Evolutionary conservation across 2,888 invertebrate species (phyloP).

Genomic region (Troides oblongomaculatus): DNA sequence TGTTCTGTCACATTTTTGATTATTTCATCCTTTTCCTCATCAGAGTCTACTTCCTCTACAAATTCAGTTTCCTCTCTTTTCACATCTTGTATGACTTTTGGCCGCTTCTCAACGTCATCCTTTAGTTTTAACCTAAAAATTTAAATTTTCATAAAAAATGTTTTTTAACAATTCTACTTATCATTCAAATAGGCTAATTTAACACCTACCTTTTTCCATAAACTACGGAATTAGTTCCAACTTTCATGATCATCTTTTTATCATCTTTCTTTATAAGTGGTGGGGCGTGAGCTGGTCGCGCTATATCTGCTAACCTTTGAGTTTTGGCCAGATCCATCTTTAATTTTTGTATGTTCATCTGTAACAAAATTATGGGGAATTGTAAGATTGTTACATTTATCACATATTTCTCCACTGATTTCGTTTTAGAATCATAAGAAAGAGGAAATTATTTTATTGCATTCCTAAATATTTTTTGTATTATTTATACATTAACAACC

Average conservation of each 20-base stretch:
- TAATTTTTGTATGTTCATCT: constrained; percentile 84
- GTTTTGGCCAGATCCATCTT: constrained; percentile 84
- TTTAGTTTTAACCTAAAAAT: constrained; percentile 67
- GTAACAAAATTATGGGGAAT: constrained; percentile 16
- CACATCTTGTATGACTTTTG: constrained; percentile 44
- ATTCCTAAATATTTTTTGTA: too few species aligned
- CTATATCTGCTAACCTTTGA: constrained; percentile 86
- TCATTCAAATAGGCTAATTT: background rate
- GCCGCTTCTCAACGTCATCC: constrained; percentile 60
- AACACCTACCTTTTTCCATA: constrained; percentile 72
- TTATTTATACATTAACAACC: too few species aligned
- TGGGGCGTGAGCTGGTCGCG: constrained; percentile 84
- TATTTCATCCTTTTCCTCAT: constrained; percentile 46
- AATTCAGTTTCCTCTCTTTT: constrained; percentile 66
- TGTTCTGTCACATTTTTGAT: constrained; percentile 25
- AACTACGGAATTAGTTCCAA: constrained; percentile 63
- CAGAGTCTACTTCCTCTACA: constrained; percentile 76
- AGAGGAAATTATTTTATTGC: too few species aligned
- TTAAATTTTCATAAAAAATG: background rate
- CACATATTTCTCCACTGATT: too few species aligned
- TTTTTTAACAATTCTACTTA: background rate
- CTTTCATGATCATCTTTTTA: constrained; percentile 43
- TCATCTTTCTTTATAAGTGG: constrained; percentile 54
- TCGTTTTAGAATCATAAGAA: too few species aligned
- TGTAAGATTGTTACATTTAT: too few species aligned